phyloP scores from a whole-genome alignment of 2,113 vertebrate genomes.

The Connochaetes taurinus region DNA sequence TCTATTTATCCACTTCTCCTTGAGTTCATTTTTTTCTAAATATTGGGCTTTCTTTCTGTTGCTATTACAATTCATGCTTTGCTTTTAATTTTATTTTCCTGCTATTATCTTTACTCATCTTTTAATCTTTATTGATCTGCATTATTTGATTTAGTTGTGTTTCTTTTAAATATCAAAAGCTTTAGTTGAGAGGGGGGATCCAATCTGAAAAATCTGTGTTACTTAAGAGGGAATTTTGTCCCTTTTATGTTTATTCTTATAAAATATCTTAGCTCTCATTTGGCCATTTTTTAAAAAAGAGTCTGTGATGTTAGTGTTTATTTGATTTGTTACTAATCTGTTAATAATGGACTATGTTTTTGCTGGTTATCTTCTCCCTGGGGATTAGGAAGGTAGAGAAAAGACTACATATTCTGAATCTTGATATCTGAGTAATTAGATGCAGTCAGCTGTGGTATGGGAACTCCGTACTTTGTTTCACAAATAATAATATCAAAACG shows the following conservation, averaged over 20 bases:
- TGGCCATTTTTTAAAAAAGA: background rate
- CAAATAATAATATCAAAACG: background rate
- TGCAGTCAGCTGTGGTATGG: background rate
- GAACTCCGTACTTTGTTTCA: background rate
- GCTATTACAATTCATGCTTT: background rate
- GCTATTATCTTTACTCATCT: background rate
- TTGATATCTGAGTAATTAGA: background rate
- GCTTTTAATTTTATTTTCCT: background rate
- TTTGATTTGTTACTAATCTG: background rate
- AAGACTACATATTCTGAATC: background rate
- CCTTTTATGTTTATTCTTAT: background rate
- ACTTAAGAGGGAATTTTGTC: background rate
- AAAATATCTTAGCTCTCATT: background rate
- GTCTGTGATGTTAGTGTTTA: background rate
- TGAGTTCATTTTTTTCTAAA: background rate
- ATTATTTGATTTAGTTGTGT: background rate
- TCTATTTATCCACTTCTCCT: background rate
- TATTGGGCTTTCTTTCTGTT: background rate
- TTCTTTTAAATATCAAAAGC: background rate
- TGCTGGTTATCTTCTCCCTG: background rate
- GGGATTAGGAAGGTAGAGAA: background rate
- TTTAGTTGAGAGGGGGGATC: background rate
- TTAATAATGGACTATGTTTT: background rate
- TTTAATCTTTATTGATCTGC: background rate
- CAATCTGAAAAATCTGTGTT: background rate